Percentiles rank a stretch among this genome's conserved stretches.
Evolutionary conservation across 2,113 vertebrate species (phyloP).

Genomic region (Pseudorectes ferrugineus): DNA sequence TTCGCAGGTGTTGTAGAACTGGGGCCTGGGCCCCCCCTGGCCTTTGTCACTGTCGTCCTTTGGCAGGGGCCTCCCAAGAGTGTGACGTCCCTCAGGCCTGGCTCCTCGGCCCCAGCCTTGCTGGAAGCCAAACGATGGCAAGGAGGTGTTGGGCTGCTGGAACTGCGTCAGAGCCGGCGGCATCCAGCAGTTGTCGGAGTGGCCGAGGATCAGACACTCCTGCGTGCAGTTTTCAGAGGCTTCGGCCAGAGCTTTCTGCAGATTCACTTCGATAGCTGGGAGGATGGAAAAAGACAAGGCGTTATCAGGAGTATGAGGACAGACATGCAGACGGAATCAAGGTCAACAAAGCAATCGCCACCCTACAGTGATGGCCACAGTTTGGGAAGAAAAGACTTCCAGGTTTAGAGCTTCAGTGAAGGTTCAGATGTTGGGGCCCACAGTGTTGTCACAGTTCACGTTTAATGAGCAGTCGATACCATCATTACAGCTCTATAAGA

Average conservation of each 20-base stretch:
- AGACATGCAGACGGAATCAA: not conserved
- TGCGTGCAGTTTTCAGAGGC: slow-evolving; percentile 95
- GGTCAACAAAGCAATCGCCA: not conserved
- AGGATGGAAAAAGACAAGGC: slow-evolving; percentile 9
- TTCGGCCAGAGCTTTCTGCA: slow-evolving; percentile 91
- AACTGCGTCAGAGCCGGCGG: slow-evolving; percentile 84
- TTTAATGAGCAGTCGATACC: not conserved
- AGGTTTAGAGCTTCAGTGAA: not conserved
- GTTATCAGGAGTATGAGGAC: not conserved
- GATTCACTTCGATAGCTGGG: slow-evolving; percentile 90
- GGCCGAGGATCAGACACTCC: slow-evolving; percentile 94
- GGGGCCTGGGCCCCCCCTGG: slow-evolving; percentile 74
- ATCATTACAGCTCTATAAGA: not conserved
- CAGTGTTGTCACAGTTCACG: not conserved
- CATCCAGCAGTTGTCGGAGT: slow-evolving; percentile 99
- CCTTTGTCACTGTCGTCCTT: slow-evolving; percentile 84
- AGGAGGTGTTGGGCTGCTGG: slow-evolving; percentile 70
- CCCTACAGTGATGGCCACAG: rapidly evolving
- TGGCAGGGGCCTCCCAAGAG: slow-evolving; percentile 83
- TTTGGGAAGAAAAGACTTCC: not conserved
- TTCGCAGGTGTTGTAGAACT: slow-evolving; percentile 90
- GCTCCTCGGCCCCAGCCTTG: slow-evolving; percentile 78
- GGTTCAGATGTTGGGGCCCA: not conserved
- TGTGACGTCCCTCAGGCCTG: slow-evolving; percentile 80
- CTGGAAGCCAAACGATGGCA: slow-evolving; percentile 83